Conservation (phyloP, 1,140 invertebrate species). For the Aphis gossypii region DNA sequence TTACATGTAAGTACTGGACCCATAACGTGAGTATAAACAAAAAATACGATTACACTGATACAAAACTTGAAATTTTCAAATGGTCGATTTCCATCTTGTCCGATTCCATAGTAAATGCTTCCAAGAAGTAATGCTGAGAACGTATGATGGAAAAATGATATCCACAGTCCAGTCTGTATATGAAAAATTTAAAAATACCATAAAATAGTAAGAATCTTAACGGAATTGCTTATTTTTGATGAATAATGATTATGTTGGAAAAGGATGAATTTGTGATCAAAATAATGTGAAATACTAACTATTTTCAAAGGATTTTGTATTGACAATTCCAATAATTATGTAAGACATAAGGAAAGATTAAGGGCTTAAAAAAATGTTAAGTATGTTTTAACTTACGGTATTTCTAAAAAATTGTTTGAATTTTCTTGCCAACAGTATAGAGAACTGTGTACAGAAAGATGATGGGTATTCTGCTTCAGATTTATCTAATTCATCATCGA, state of each 20-base stretch:
- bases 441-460: slow-evolving; percentile 67
- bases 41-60: slow-evolving; percentile 69
- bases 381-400: slow-evolving; percentile 59
- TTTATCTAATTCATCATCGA: slow-evolving; percentile 29
- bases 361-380: neutral
- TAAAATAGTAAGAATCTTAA: neutral
- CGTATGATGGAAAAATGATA: slow-evolving; percentile 69
- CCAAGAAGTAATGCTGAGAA: slow-evolving; percentile 67
- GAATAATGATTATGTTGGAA: neutral
- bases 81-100: slow-evolving; percentile 67
- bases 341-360: neutral
- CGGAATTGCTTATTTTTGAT: neutral
- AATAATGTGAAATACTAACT: neutral
- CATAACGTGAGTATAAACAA: slow-evolving; percentile 72
- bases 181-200: slow-evolving; percentile 31
- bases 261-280: neutral
- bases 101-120: slow-evolving; percentile 68
- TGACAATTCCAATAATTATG: neutral
- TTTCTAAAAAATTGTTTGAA: slow-evolving; percentile 68
- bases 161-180: slow-evolving; percentile 66
- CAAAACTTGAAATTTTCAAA: slow-evolving; percentile 71
- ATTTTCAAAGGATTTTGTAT: neutral
- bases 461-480: slow-evolving; percentile 65
- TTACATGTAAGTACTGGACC: slow-evolving; percentile 70
- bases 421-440: slow-evolving; percentile 67